Conservation (phyloP, 2,797 vertebrate species). For the Gymnoscopelus braueri region DNA sequence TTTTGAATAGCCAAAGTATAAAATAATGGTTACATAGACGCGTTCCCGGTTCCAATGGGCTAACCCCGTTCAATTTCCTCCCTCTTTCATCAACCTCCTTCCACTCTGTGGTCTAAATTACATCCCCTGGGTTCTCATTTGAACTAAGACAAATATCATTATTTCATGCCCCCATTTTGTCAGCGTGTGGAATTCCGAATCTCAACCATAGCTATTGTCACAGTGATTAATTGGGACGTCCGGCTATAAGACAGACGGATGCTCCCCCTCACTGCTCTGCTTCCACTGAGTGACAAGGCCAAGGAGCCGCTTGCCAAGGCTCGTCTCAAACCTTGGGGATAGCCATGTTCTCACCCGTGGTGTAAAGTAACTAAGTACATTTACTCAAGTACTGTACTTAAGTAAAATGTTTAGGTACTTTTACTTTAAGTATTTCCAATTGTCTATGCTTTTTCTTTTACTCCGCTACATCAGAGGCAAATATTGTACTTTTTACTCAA, state of each 20-base stretch:
- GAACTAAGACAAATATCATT: slow-evolving; percentile 42
- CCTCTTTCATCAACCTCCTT: background rate
- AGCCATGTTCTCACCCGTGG: slow-evolving; percentile 45
- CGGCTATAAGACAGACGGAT: slow-evolving; percentile 42
- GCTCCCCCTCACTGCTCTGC: slow-evolving; percentile 34
- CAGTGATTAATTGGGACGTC: slow-evolving; percentile 33
- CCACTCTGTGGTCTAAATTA: background rate
- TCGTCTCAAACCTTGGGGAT: slow-evolving; percentile 39
- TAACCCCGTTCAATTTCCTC: background rate
- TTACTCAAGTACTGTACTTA: too few species aligned
- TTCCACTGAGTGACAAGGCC: slow-evolving; percentile 41
- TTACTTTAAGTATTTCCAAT: too few species aligned
- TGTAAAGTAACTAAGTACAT: too few species aligned
- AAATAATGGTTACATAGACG: too few species aligned
- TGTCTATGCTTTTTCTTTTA: too few species aligned
- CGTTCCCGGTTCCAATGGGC: too few species aligned
- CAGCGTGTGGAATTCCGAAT: slow-evolving; percentile 28
- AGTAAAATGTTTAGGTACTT: too few species aligned
- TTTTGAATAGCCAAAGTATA: too few species aligned
- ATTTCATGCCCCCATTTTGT: slow-evolving; percentile 38
- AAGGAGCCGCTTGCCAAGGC: slow-evolving; percentile 48
- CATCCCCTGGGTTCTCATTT: slow-evolving; percentile 39
- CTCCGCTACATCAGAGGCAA: too few species aligned
- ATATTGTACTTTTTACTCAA: too few species aligned
- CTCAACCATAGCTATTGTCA: slow-evolving; percentile 27